phyloP scores from a whole-genome alignment of 2,797 vertebrate species.

The Balearica regulorum region DNA sequence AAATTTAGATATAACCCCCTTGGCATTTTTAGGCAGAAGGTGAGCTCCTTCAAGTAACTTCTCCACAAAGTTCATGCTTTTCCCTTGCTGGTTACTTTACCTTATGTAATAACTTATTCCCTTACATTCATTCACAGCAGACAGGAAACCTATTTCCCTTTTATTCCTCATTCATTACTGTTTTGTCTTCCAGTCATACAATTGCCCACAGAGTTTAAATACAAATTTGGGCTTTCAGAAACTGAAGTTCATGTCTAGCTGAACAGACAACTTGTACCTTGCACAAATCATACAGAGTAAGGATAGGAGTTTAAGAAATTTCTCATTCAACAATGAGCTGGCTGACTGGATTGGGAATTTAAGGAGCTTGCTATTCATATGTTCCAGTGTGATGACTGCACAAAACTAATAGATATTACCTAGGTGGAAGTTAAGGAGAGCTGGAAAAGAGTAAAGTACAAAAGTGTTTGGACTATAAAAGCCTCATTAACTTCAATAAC shows the following conservation, averaged over 20 bases:
- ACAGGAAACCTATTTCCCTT: neutral
- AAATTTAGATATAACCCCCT: neutral
- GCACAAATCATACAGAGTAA: neutral
- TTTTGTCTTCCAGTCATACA: neutral
- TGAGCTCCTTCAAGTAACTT: neutral
- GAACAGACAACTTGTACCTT: neutral
- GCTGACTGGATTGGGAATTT: neutral
- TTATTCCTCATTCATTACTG: neutral
- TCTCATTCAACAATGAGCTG: neutral
- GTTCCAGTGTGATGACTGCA: neutral
- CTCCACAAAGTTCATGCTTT: neutral
- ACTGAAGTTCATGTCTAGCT: neutral
- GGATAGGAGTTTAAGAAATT: neutral
- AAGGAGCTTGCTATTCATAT: neutral
- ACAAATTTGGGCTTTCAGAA: neutral
- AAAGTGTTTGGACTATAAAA: neutral
- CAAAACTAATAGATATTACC: neutral
- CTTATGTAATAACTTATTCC: neutral
- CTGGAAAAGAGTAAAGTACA: neutral
- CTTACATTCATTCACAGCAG: neutral
- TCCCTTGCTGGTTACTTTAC: neutral
- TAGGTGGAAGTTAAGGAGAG: neutral
- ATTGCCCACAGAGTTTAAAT: neutral
- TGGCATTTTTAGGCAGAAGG: neutral
- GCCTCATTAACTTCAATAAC: neutral